Percentiles rank a stretch among this genome's conserved stretches.
These are phyloP conservation scores for Sinocyclocheilus maitianheensis DNA, from an alignment of 2,113 vertebrate species.

Conservation along the genomic window DNA sequence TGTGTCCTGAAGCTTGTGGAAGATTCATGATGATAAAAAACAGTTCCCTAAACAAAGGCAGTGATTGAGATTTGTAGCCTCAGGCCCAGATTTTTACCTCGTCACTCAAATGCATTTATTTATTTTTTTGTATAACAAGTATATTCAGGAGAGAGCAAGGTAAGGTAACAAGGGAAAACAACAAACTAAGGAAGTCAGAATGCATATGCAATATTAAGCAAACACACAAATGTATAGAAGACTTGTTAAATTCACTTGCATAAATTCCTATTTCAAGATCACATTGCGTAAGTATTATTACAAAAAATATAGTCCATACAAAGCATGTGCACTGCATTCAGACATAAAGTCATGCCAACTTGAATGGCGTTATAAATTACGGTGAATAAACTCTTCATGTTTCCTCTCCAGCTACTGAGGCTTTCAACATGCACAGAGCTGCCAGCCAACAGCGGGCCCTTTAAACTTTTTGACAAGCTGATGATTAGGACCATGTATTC, in stretches of 20 bases:
- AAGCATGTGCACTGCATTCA: slow-evolving; percentile 58
- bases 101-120: slow-evolving; percentile 9
- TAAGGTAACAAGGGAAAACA: neutral
- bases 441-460: slow-evolving; percentile 6
- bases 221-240: slow-evolving; percentile 41
- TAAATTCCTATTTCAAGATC: slow-evolving; percentile 58
- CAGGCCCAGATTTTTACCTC: neutral
- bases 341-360: slow-evolving; percentile 45
- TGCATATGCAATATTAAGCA: slow-evolving; percentile 28
- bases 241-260: slow-evolving; percentile 64
- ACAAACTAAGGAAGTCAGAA: slow-evolving; percentile 9
- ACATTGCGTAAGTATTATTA: slow-evolving; percentile 54
- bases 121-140: slow-evolving; percentile 15
- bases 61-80: slow-evolving; percentile 9
- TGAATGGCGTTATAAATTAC: slow-evolving; percentile 42
- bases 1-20: neutral
- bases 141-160: slow-evolving; percentile 8
- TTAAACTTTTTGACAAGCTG: slow-evolving; percentile 25
- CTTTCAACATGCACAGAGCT: slow-evolving; percentile 32
- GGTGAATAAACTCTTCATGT: neutral
- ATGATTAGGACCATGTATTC: slow-evolving; percentile 16
- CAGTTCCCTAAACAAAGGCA: neutral
- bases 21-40: neutral
- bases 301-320: slow-evolving; percentile 59
- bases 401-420: slow-evolving; percentile 22